Base-by-base conservation (phyloP, 2,113 vertebrate species). In the Paradisaea rubra region DNA sequence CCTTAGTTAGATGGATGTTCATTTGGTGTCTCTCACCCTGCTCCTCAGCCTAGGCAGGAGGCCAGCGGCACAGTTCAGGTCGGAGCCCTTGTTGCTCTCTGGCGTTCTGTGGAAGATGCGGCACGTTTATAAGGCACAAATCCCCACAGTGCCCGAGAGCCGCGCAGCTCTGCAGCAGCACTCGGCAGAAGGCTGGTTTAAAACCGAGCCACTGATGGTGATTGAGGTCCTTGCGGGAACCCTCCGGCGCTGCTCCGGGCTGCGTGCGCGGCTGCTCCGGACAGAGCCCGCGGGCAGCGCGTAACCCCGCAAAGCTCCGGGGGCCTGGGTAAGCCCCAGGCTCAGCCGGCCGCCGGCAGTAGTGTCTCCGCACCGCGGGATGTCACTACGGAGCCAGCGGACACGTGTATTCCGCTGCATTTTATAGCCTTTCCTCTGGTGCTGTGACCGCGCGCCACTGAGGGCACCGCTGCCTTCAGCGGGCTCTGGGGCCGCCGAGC, bases 351-450 rank as follows among this genome's bases (percentile, higher is more conserved):
- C 78, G 1, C 3, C 4, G 23, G 90, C 86, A 93, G 23, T 59
- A 3, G 71, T 63, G 84, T 8, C 91, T 83, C 45, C 25, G 42
- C 10, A 47, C 94, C 95, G 22, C 90, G 41, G 95, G 95, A 95
- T 91, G 95, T 96, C 95, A 94, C 88, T 91, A 18, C 8, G 92
- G 94, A 95, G 94, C 95, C 9, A 11, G 64, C 1, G 33, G 70
- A 76, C 14, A 2, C 86, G 17, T 5, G 11, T 1, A 18, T 60
- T 52, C 22, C 30, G 13, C 33, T 3, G 61, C 25, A 5, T 27
- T 74, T 59, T 15, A 13, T 0, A 25, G 80, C 82, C 39, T 49
- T 21, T 39, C 66, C 64, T n/a, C 35, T 2, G 8, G 21, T 5
- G 79, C 63, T 23, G 37, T 8, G 33, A 7, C 7, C 21, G 52